Base-by-base conservation (phyloP, 2,113 vertebrate species). In the Indicator maculatus region DNA sequence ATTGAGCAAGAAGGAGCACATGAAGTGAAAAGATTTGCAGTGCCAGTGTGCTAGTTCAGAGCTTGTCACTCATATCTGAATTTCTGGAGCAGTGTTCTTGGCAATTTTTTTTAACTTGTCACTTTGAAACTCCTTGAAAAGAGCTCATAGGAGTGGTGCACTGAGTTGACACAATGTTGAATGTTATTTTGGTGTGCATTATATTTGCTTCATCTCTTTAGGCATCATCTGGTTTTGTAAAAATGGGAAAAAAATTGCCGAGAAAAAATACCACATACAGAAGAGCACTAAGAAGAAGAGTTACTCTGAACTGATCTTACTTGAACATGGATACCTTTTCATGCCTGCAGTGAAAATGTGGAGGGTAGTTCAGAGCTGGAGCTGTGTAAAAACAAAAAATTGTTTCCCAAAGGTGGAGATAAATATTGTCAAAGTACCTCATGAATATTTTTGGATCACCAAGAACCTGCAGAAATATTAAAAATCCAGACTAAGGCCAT, bases 11-110 rank as follows among this genome's bases (percentile, higher is more conserved):
- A 93, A 88, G 30, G 44, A 78, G 67, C 27, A 45, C 65, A 69
- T 78, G 65, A 97, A 91, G 39, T 89, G 65, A 88, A 78, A 82
- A 96, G 85, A 97, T 94, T 96, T 96, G 88, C 91, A 94, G 14
- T 88, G 76, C 88, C 83, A 88, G 76, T 91, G 88, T 86, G 59
- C 39, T 78, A 78, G 94, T 95, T 94, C 90, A 95, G 88, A 91
- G 76, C 75, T 93, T 7, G 0, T 95, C 82, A 93, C 74, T 96
- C 91, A 89, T 60, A 80, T 72, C 44, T 83, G 64, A 88, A 80
- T 93, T 83, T 93, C 84, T 90, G 15, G 23, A 84, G 18, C 19
- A 55, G n/a, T 87, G 16, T 92, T 93, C 81, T 74, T 60, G 60
- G 44, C 55, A 83, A 79, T 83, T 89, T 90, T 90, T 91, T 95